Evolutionary conservation across 1,140 invertebrate genomes (phyloP).

Genomic region (Gerris buenoi): DNA sequence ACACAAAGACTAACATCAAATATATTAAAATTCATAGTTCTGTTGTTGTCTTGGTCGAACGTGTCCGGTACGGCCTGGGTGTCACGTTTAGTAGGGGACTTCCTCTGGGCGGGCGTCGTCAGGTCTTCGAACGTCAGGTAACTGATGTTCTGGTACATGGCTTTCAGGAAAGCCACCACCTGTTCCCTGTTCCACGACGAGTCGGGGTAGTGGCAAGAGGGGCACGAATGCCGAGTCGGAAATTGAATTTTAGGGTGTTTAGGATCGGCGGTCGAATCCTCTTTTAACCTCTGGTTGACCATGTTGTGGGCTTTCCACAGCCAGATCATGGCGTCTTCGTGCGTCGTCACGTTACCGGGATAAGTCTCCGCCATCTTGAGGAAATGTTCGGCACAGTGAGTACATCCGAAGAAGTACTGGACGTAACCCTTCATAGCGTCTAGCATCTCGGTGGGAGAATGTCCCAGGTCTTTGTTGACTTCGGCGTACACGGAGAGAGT

Average conservation of each 20-base stretch:
- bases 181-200: conserved; percentile 49
- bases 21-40: conserved; percentile 38
- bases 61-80: conserved; percentile 21
- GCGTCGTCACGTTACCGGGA: conserved; percentile 46
- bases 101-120: neutral
- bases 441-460: conserved; percentile 41
- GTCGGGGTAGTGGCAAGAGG: conserved; percentile 43
- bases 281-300: conserved; percentile 73
- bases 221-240: conserved; percentile 53
- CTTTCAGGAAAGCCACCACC: conserved; percentile 58
- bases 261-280: conserved; percentile 82
- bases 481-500: conserved; percentile 67
- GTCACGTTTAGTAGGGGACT: neutral
- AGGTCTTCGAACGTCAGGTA: conserved; percentile 12
- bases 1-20: conserved; percentile 62
- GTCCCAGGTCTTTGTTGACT: conserved; percentile 31
- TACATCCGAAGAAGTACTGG: conserved; percentile 85
- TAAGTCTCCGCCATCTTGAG: conserved; percentile 54
- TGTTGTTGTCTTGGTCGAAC: conserved; percentile 27
- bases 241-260: conserved; percentile 79
- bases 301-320: conserved; percentile 89
- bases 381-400: conserved; percentile 80
- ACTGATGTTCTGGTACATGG: conserved; percentile 44
- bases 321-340: conserved; percentile 73
- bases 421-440: conserved; percentile 75